Evolutionary conservation across 2,797 vertebrate species (phyloP).

Genomic region (Poliocrania exsul): DNA sequence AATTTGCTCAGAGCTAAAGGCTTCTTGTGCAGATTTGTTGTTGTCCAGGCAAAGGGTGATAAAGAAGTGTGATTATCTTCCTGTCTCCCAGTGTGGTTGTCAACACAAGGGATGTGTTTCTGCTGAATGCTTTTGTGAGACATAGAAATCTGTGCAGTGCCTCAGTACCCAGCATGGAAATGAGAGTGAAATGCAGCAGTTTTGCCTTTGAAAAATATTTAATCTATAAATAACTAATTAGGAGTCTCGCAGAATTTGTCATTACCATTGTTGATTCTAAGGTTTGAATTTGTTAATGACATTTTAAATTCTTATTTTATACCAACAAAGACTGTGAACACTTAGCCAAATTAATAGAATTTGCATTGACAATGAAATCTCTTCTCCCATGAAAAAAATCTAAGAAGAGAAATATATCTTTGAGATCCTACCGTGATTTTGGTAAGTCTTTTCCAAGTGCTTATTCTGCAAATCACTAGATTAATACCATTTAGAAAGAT

Average conservation of each 20-base stretch:
- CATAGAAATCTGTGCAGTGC: not conserved
- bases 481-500: conserved; percentile 72
- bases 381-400: conserved; percentile 1
- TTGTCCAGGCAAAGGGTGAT: not conserved
- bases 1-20: not conserved
- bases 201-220: not conserved
- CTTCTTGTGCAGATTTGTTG: not conserved
- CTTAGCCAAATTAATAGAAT: conserved; percentile 48
- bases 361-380: conserved; percentile 29
- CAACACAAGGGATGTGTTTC: not conserved
- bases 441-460: conserved; percentile 63
- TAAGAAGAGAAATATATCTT: conserved; percentile 18
- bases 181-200: not conserved
- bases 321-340: not conserved
- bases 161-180: not conserved
- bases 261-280: not conserved
- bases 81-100: not conserved
- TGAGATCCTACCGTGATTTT: conserved; percentile 58
- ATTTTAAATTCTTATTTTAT: conserved; percentile 41
- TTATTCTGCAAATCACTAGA: conserved; percentile 70
- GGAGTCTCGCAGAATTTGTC: conserved; percentile 7
- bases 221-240: conserved; percentile 26
- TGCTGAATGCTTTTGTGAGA: not conserved
- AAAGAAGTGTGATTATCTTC: not conserved
- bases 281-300: conserved; percentile 37